Evolutionary conservation across 2,797 vertebrate genomes (phyloP).

Genomic region (Pterois miles): DNA sequence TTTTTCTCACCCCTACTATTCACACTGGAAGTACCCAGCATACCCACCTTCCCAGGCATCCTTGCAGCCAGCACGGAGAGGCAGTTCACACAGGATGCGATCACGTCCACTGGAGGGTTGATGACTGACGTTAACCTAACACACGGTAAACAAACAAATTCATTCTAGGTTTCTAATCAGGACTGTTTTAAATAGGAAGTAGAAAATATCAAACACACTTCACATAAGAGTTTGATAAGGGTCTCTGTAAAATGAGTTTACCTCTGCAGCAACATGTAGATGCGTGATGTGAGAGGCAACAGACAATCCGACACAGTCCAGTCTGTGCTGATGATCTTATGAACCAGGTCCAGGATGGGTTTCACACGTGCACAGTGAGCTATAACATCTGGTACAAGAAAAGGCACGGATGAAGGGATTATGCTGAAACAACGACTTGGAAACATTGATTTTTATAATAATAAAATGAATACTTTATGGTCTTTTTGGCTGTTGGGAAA

Average conservation of each 20-base stretch:
- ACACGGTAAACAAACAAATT: background rate
- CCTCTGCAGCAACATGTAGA: constrained; percentile 98
- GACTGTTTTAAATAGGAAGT: background rate
- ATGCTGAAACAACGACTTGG: background rate
- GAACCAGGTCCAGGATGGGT: constrained; percentile 95
- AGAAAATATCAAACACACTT: background rate
- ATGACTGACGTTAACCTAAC: constrained; percentile 93
- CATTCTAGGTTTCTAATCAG: background rate
- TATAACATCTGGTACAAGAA: constrained; percentile 86
- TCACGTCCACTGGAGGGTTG: constrained; percentile 94
- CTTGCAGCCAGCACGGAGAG: constrained; percentile 92
- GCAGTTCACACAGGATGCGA: constrained; percentile 96
- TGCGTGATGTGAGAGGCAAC: constrained; percentile 95
- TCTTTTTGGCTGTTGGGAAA: background rate
- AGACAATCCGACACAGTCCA: constrained; percentile 95
- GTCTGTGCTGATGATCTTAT: constrained; percentile 96
- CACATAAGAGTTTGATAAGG: fast-evolving
- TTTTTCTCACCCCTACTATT: background rate
- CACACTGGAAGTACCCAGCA: fast-evolving
- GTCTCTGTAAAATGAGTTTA: constrained; percentile 49
- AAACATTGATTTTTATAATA: too few species aligned
- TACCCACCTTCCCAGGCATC: constrained; percentile 93
- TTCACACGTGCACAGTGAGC: constrained; percentile 94
- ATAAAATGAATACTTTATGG: too few species aligned
- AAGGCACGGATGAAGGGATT: background rate